phyloP scores from a whole-genome alignment of 92 coral and sea anemone genomes.

The Epizoanthus rinbou region DNA sequence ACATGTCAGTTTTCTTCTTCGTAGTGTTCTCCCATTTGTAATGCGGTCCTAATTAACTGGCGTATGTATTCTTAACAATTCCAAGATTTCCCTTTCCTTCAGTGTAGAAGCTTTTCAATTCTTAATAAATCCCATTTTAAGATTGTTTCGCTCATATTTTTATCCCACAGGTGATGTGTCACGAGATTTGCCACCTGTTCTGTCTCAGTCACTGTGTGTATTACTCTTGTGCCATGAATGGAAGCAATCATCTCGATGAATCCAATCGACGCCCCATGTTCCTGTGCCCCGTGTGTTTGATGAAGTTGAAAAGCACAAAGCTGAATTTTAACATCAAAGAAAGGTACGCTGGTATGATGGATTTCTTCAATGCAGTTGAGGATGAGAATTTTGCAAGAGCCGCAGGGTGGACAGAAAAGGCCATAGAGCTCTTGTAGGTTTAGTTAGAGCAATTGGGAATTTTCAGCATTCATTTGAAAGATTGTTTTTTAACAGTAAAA shows the following conservation, averaged over 20 bases:
- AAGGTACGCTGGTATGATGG: slow-evolving; percentile 49
- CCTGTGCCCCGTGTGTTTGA: slow-evolving; percentile 54
- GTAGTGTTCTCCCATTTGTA: too few species aligned
- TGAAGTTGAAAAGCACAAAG: slow-evolving; percentile 40
- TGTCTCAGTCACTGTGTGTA: slow-evolving; percentile 54
- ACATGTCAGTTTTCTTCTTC: too few species aligned
- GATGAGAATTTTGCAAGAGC: slow-evolving; percentile 52
- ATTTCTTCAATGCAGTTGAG: slow-evolving; percentile 40
- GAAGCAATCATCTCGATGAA: slow-evolving; percentile 58
- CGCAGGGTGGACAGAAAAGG: slow-evolving; percentile 46
- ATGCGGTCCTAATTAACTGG: too few species aligned
- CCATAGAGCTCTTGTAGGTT: slow-evolving; percentile 32
- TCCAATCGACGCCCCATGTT: slow-evolving; percentile 56
- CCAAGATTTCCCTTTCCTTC: too few species aligned
- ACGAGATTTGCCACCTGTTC: slow-evolving; percentile 59
- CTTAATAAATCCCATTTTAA: background rate
- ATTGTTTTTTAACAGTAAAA: too few species aligned
- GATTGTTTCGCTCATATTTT: too few species aligned
- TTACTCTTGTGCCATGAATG: slow-evolving; percentile 60
- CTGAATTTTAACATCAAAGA: slow-evolving; percentile 50
- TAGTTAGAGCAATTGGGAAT: too few species aligned
- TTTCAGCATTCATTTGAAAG: too few species aligned
- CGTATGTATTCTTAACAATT: too few species aligned
- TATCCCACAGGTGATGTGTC: slow-evolving; percentile 53
- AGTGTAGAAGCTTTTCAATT: background rate